A percentile compares a stretch with the other conserved stretches of the same genome.
Conservation (phyloP, 1,140 invertebrate species). For the Sarcophaga bullata region DNA sequence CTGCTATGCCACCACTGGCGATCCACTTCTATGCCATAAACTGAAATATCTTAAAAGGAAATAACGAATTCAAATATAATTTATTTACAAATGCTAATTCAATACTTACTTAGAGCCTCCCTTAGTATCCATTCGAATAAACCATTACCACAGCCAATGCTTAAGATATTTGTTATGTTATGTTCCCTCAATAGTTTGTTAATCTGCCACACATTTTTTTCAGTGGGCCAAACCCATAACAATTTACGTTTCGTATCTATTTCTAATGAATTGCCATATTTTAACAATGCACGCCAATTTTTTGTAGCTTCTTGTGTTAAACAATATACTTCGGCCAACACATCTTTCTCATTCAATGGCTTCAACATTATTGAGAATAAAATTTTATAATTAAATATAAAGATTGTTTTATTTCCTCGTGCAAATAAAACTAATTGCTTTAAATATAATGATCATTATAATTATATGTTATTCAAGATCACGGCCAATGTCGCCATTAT, state of each 20-base stretch:
- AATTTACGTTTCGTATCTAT: slow-evolving; percentile 63
- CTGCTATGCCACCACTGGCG: slow-evolving; percentile 72
- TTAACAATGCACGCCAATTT: slow-evolving; percentile 53
- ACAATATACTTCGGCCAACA: slow-evolving; percentile 49
- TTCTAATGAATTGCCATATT: slow-evolving; percentile 49
- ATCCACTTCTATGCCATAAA: slow-evolving; percentile 71
- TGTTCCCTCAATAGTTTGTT: slow-evolving; percentile 45
- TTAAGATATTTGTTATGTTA: slow-evolving; percentile 49
- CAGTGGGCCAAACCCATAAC: slow-evolving; percentile 71
- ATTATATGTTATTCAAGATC: neutral
- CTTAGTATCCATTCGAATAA: slow-evolving; percentile 58
- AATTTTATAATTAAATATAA: too few species aligned
- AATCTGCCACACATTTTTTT: slow-evolving; percentile 65
- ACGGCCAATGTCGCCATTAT: neutral
- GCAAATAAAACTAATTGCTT: too few species aligned
- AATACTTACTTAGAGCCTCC: slow-evolving; percentile 51
- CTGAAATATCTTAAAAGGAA: slow-evolving; percentile 27
- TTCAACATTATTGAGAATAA: slow-evolving; percentile 22
- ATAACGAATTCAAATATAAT: neutral
- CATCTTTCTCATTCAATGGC: slow-evolving; percentile 13
- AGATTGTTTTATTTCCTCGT: too few species aligned
- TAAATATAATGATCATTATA: too few species aligned
- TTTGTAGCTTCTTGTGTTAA: slow-evolving; percentile 46
- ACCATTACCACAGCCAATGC: slow-evolving; percentile 60
- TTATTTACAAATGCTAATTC: neutral